Evolutionary conservation across 2,113 vertebrate genomes (phyloP), one percentile per base, ranked within the genome.

Genomic region (Noturus placidus): DNA sequence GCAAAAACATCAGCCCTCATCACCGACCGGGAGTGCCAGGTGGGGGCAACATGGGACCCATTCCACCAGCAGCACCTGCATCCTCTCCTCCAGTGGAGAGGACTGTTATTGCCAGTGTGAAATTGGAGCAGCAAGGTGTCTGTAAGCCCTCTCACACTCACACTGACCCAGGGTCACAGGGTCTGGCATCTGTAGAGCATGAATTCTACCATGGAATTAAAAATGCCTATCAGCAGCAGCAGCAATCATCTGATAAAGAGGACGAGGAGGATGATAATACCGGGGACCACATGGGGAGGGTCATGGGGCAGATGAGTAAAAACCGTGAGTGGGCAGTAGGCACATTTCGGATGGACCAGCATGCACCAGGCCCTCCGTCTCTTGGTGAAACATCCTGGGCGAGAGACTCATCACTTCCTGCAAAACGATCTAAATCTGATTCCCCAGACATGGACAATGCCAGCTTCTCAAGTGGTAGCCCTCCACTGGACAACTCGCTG

Each of bases 401-500:
- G 46, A 89, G 91, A 86, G 91, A 92, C 90, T 89, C 95, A 52
- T 92, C 94, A 61, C 96, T 97, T 52, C 95, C 97, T 0, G 92
- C 96, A 89, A 98, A 99, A 69, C 95, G 97, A 83, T 94, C 96
- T 42, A 97, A 97, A 89, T 97, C 96, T 0, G 97, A 98, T 85
- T 96, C 96, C 0, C 96, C 96, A 0, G 97, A 98, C 42, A 96
- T 98, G 96, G 98, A 98, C 93, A 97, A 98, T 33, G 97, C 98
- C 87, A 97, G 97, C 89, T 99, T 99, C 91, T 98, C 97, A 83
- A 99, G 97, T 22, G 97, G 97, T 88, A 98, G 97, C 91, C 97
- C 97, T 0, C 96, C 95, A 67, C 97, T 96, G 3, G 97, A 98
- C 22, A 97, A 98, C 89, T 94, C 96, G 0, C 95, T 99, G 50